A percentile compares a stretch with the other conserved stretches of the same genome.
These are phyloP conservation scores for Drosophila antonietae DNA, from an alignment of 2,888 invertebrate species.

Conservation along the genomic window DNA sequence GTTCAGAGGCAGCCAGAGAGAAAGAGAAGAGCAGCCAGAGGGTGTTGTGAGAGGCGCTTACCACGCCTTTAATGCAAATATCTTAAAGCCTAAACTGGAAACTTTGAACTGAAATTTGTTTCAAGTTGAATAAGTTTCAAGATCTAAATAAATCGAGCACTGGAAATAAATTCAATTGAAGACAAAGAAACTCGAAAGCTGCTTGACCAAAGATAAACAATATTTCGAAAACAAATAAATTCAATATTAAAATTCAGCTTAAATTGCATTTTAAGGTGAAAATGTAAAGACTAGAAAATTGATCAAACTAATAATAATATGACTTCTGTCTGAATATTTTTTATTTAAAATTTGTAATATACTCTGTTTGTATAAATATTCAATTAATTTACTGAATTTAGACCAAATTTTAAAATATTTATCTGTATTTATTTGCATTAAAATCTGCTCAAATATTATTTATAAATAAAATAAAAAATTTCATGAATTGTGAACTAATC, in stretches of 20 bases:
- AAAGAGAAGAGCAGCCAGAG: too few relatives aligned
- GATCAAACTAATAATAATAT: too few relatives aligned
- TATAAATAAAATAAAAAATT: not conserved
- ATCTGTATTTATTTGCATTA: too few relatives aligned
- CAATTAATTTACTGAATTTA: too few relatives aligned
- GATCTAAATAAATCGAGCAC: not conserved
- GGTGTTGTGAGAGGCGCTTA: not conserved
- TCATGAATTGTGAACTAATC: not conserved
- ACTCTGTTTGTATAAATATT: too few relatives aligned
- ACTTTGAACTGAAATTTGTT: not conserved
- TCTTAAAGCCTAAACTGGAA: not conserved
- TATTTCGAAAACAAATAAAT: not conserved
- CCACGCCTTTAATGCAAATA: slow-evolving; percentile 5
- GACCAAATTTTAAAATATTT: too few relatives aligned
- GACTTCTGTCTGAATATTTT: too few relatives aligned
- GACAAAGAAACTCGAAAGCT: too few relatives aligned
- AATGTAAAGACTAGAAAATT: too few relatives aligned
- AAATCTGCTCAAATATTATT: not conserved
- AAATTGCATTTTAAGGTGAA: too few relatives aligned
- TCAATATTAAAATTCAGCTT: not conserved
- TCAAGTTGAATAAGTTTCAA: not conserved
- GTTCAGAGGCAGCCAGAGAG: not conserved
- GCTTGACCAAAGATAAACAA: not conserved
- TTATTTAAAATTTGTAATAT: too few relatives aligned
- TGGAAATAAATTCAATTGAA: not conserved